These are phyloP conservation scores for Megamerina dolium DNA, from an alignment of 2,888 invertebrate genomes.

Conservation along the genomic window DNA sequence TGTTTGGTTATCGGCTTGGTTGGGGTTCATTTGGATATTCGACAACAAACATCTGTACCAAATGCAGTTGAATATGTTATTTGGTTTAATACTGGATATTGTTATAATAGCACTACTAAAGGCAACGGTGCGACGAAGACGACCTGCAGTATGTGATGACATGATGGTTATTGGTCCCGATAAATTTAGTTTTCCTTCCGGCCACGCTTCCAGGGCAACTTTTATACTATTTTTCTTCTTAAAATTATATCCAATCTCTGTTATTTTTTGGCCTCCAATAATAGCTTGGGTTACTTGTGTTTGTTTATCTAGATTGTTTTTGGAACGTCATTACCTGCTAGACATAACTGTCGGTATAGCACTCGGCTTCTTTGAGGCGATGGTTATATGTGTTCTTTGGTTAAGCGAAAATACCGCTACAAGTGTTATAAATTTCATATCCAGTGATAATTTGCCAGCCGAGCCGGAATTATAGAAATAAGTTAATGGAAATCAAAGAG, in stretches of 20 bases:
- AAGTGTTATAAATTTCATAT: constrained; percentile 31
- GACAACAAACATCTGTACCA: constrained; percentile 65
- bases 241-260: constrained; percentile 57
- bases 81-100: constrained; percentile 75
- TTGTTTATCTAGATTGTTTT: constrained; percentile 70
- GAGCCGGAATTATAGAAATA: constrained; percentile 13
- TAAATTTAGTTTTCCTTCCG: constrained; percentile 88
- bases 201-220: constrained; percentile 81
- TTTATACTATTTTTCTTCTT: constrained; percentile 70
- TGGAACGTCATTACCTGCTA: constrained; percentile 79
- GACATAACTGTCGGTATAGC: constrained; percentile 74
- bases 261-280: constrained; percentile 59
- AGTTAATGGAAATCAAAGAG: too few relatives aligned
- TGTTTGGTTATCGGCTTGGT: constrained; percentile 73
- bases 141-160: constrained; percentile 67
- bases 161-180: constrained; percentile 73
- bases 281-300: constrained; percentile 71
- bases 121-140: constrained; percentile 67
- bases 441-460: constrained; percentile 35
- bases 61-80: constrained; percentile 77
- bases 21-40: constrained; percentile 71
- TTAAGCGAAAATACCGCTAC: constrained; percentile 52
- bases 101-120: constrained; percentile 70
- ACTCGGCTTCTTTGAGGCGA: constrained; percentile 68
- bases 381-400: constrained; percentile 62